Conservation (phyloP, 2,797 vertebrate genomes). For the Netta rufina region DNA sequence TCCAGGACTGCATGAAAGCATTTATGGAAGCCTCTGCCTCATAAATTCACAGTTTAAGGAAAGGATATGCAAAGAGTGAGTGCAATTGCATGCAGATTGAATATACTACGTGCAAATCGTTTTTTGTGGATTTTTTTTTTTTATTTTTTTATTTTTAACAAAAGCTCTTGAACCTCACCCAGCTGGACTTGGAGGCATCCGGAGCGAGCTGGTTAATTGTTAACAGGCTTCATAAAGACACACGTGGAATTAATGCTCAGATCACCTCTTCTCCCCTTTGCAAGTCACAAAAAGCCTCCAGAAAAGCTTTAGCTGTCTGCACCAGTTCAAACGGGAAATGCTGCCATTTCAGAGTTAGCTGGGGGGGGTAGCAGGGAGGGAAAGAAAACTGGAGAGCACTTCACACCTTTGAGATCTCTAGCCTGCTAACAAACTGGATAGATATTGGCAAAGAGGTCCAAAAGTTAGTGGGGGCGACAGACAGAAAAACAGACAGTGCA, state of each 20-base stretch:
- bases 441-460: conserved; percentile 42
- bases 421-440: conserved; percentile 33
- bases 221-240: conserved; percentile 24
- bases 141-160: not conserved
- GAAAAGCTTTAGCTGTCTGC: not conserved
- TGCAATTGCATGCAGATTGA: not conserved
- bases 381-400: conserved; percentile 3
- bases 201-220: not conserved
- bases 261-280: conserved; percentile 31
- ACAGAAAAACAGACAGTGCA: conserved; percentile 50
- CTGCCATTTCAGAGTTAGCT: not conserved
- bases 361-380: not conserved
- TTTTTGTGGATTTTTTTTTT: not conserved
- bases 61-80: not conserved
- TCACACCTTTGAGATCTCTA: conserved; percentile 41
- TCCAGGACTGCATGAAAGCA: not conserved
- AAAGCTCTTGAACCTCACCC: conserved; percentile 34
- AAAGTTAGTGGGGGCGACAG: conserved; percentile 56
- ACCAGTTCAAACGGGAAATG: not conserved
- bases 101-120: not conserved
- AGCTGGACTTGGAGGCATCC: not conserved
- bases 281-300: not conserved
- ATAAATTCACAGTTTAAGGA: not conserved
- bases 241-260: not conserved
- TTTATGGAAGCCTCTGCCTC: not conserved